Evolutionary conservation across 2,888 invertebrate genomes (phyloP).

Genomic region (Eilema sororculum): DNA sequence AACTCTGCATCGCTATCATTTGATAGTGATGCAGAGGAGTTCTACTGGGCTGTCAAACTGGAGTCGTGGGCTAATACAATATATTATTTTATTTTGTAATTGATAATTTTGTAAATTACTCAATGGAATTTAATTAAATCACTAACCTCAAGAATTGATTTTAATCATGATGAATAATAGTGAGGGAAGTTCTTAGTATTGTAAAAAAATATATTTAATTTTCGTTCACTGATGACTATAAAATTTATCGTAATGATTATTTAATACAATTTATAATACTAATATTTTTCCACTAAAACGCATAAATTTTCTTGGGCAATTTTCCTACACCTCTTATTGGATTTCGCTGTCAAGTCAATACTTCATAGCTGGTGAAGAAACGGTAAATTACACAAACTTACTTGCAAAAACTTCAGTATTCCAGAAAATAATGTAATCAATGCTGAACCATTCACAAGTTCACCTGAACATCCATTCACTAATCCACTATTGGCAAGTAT

Average conservation of each 20-base stretch:
- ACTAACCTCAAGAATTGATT: neutral
- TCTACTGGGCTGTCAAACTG: neutral
- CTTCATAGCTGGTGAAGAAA: neutral
- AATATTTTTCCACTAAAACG: neutral
- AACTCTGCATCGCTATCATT: neutral
- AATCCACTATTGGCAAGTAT: constrained; percentile 34
- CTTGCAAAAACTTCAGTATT: constrained; percentile 38
- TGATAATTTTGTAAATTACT: neutral
- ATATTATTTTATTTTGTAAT: neutral
- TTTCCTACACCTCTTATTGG: neutral
- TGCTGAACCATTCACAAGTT: constrained; percentile 49
- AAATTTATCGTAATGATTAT: neutral
- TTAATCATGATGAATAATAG: neutral
- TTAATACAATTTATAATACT: too few species aligned
- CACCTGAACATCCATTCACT: constrained; percentile 46
- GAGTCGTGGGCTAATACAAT: neutral
- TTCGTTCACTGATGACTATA: neutral
- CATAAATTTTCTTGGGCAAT: neutral
- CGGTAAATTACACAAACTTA: constrained; percentile 34
- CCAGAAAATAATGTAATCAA: constrained; percentile 25
- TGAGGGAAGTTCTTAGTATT: neutral
- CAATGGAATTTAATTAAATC: neutral
- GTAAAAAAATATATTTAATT: neutral
- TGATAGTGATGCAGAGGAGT: neutral
- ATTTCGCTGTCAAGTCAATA: neutral